Percentiles rank a stretch among this genome's conserved stretches.
Evolutionary conservation across 2,797 vertebrate species (phyloP).

Genomic region (Eidolon dupreanum): DNA sequence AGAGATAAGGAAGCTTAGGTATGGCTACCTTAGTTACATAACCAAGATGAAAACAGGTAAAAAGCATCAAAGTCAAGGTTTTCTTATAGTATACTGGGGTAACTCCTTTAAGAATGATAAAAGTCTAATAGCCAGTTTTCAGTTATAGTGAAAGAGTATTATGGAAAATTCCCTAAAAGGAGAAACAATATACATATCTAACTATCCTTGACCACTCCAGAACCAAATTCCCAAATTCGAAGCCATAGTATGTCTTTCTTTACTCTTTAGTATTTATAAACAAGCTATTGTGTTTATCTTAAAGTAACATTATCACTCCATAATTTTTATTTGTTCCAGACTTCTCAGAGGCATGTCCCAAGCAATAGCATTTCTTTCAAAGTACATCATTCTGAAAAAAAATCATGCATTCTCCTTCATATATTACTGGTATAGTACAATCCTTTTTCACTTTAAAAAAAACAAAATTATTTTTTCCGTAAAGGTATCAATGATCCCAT

Average conservation of each 20-base stretch:
- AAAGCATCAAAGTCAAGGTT: not conserved
- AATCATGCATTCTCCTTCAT: not conserved
- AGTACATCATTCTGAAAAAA: not conserved
- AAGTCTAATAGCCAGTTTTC: not conserved
- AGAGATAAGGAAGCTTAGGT: not conserved
- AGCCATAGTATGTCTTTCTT: not conserved
- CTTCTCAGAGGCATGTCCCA: not conserved
- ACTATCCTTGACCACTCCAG: not conserved
- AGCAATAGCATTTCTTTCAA: not conserved
- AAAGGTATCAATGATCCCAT: slow-evolving; percentile 25
- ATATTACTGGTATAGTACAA: not conserved
- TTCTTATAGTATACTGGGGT: not conserved
- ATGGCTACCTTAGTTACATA: not conserved
- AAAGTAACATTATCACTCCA: not conserved
- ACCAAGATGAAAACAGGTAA: not conserved
- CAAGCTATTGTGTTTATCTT: not conserved
- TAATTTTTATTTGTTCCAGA: not conserved
- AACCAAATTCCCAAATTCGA: not conserved
- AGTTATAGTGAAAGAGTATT: not conserved
- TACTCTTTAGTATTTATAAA: not conserved
- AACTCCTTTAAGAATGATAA: not conserved
- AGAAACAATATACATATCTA: not conserved
- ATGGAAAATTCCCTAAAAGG: not conserved
- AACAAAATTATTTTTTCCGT: slow-evolving; percentile 23
- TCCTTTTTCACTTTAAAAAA: not conserved